Conservation (phyloP, 2,888 invertebrate genomes). For the Schizotus pectinicornis region DNA sequence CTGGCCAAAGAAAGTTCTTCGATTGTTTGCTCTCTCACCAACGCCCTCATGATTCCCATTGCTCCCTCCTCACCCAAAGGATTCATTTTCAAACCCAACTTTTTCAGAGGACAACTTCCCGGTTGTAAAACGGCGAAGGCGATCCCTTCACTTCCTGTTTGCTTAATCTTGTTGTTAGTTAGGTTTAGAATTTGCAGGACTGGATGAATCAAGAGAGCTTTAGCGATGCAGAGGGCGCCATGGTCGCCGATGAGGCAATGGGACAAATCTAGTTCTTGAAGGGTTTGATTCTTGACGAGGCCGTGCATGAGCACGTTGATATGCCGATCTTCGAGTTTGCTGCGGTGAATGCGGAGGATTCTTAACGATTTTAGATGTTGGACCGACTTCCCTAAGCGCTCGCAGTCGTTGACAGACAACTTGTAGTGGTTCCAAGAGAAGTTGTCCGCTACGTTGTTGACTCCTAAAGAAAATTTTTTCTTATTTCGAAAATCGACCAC, state of each 20-base stretch:
- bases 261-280: conserved; percentile 69
- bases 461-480: conserved; percentile 34
- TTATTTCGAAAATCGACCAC: no score
- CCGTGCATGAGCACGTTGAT: conserved; percentile 65
- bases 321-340: conserved; percentile 66
- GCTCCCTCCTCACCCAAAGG: conserved; percentile 66
- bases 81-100: conserved; percentile 66
- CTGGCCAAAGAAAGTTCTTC: conserved; percentile 64
- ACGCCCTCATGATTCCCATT: conserved; percentile 64
- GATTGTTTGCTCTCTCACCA: conserved; percentile 64
- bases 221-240: conserved; percentile 69
- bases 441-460: conserved; percentile 61
- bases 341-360: conserved; percentile 65
- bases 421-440: conserved; percentile 68
- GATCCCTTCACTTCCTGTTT: conserved; percentile 50
- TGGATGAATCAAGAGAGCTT: conserved; percentile 61
- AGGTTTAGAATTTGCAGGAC: conserved; percentile 62
- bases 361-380: conserved; percentile 58
- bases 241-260: conserved; percentile 69
- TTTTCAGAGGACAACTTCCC: conserved; percentile 47
- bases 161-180: conserved; percentile 55
- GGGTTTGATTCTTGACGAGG: conserved; percentile 45
- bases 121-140: conserved; percentile 50
- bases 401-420: conserved; percentile 66
- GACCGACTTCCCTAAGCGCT: conserved; percentile 60